A percentile compares a stretch with the other conserved stretches of the same genome.
These are phyloP conservation scores for Pseudachorutes palmiensis DNA, from an alignment of 1,140 invertebrate species.

Conservation along the genomic window DNA sequence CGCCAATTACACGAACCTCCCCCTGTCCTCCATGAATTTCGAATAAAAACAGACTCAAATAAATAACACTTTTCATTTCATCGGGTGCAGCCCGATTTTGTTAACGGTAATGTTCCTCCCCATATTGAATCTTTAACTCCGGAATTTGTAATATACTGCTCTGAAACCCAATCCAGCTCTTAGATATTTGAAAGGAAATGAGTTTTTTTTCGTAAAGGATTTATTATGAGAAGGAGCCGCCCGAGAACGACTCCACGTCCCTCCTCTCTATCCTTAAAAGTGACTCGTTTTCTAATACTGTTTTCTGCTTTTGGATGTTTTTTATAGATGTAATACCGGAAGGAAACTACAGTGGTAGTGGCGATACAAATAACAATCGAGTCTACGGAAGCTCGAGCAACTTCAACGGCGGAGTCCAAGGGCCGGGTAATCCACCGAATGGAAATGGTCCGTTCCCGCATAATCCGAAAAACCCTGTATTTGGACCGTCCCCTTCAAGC, in stretches of 20 bases:
- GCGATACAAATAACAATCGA: slow-evolving; percentile 16
- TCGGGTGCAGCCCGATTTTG: neutral
- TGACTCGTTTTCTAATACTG: neutral
- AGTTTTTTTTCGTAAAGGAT: slow-evolving; percentile 19
- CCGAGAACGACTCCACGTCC: neutral
- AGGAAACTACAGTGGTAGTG: slow-evolving; percentile 36
- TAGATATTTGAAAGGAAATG: slow-evolving; percentile 1
- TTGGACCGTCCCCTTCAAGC: slow-evolving; percentile 35
- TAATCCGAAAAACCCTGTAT: slow-evolving; percentile 36
- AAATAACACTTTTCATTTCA: slow-evolving; percentile 13
- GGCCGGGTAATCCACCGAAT: neutral
- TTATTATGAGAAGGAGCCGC: slow-evolving; percentile 13
- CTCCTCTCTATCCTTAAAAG: neutral
- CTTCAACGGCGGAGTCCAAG: slow-evolving; percentile 2
- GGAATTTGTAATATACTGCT: slow-evolving; percentile 15
- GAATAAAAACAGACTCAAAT: neutral
- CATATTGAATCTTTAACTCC: slow-evolving; percentile 6
- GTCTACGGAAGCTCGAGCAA: slow-evolving; percentile 19
- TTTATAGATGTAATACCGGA: slow-evolving; percentile 35
- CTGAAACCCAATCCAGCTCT: neutral
- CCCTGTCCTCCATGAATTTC: slow-evolving; percentile 8
- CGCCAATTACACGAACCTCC: neutral
- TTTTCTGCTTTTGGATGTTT: slow-evolving; percentile 17
- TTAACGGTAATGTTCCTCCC: slow-evolving; percentile 5
- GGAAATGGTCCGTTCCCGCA: slow-evolving; percentile 12